Base-by-base conservation (phyloP, 2,888 invertebrate genomes). In the Tricholauxania praeusta region DNA sequence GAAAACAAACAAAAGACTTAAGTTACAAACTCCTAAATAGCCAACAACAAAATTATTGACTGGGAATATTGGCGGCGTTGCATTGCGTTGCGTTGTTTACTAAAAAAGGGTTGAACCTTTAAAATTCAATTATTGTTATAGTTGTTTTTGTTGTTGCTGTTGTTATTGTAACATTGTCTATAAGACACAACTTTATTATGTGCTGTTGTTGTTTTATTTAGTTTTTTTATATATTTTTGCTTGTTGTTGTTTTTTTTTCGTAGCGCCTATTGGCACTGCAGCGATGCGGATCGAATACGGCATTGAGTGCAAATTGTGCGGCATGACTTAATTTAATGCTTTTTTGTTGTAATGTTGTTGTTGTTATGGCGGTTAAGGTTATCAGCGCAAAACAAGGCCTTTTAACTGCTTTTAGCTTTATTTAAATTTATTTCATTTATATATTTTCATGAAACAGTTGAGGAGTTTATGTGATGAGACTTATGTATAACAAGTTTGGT, bases 111-210 rank as follows among this genome's bases (percentile, higher is more conserved):
- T 53, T 70, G 70, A 47, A 70, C 47, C 63, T 70, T 70, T 63
- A 70, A 70, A 62, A 70, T 70, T 62, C 62, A 70, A 70, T 70
- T 70, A 70, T 63, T 55, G 47, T 47, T 55, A 59, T 59, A n/a
- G 48, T 53, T 55, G 39, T 52, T 70, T 22, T 51, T 70, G 32
- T 52, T 52, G 51, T 62, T 70, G 62, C 28, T 55, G 39, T 66
- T 48, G 14, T 14, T 48, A 6, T 64, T 64, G 64, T 7, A 6
- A 28, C 10, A 28, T 22, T 60, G 22, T 28, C 22, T 28, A 39
- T 39, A 39, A 60, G 57, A 32, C 59, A 60, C 59, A 60, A 60
- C 59, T 60, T 60, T 60, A 60, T 60, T 60, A 60, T 60, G 22
- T 19, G 12, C 22, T 32, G 28, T 14, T 60, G 22, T 4, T 60